These are phyloP conservation scores for Coptotermes formosanus DNA, from an alignment of 1,140 invertebrate species.

Conservation along the genomic window DNA sequence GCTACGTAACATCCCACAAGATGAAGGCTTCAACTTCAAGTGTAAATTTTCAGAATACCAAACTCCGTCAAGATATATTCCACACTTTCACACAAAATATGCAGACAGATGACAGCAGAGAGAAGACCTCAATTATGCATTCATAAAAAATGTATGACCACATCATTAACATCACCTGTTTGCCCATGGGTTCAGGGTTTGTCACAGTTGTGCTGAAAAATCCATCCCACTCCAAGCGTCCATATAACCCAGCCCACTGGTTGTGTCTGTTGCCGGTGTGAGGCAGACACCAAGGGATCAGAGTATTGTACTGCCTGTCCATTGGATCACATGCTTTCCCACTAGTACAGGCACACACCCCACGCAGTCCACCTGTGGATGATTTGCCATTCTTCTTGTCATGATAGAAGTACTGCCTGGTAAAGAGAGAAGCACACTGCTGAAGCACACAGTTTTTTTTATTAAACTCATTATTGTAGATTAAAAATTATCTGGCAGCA, in stretches of 20 bases:
- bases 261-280: conserved; percentile 86
- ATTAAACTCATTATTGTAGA: no score
- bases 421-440: neutral
- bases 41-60: no score
- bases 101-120: no score
- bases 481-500: no score
- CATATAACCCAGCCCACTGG: conserved; percentile 73
- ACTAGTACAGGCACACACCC: conserved; percentile 76
- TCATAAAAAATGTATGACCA: no score
- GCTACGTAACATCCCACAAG: no score
- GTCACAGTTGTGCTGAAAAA: conserved; percentile 84
- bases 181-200: conserved; percentile 90
- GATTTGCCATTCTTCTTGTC: conserved; percentile 67
- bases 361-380: conserved; percentile 60
- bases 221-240: conserved; percentile 79
- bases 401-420: conserved; percentile 66
- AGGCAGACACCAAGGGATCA: conserved; percentile 89
- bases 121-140: no score
- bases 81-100: no score
- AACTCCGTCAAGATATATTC: no score
- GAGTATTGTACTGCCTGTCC: conserved; percentile 79
- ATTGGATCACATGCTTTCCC: conserved; percentile 65
- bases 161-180: conserved; percentile 59
- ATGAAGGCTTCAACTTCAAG: no score
- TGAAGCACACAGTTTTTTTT: no score